Evolutionary conservation across 37 sponge, comb jelly and placozoan genomes (phyloP).

Genomic region (Trichoplax adhaerens): DNA sequence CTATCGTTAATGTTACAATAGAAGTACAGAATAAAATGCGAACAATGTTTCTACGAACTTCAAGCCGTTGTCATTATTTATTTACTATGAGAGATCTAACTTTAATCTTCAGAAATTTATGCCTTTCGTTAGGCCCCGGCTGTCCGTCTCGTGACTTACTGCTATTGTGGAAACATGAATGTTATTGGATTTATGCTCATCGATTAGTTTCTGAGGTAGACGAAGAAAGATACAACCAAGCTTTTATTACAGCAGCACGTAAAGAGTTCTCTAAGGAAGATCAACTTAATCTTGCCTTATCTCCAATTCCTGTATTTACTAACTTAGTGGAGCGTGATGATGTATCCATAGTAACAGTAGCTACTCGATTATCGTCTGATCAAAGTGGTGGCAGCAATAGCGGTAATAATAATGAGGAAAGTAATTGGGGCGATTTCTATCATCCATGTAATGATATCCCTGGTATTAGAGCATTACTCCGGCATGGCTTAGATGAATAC

Average conservation of each 20-base stretch:
- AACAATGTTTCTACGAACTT: conserved; percentile 19
- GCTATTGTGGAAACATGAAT: conserved; percentile 44
- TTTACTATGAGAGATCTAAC: conserved; percentile 23
- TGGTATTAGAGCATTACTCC: too few relatives aligned
- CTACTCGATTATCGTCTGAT: too few relatives aligned
- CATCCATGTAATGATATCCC: too few relatives aligned
- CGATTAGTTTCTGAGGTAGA: conserved; percentile 43
- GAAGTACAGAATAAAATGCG: conserved; percentile 20
- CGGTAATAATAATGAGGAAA: too few relatives aligned
- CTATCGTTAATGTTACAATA: conserved; percentile 2
- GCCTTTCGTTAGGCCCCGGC: background rate
- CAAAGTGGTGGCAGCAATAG: too few relatives aligned
- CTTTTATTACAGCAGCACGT: conserved; percentile 34
- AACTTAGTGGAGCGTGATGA: conserved; percentile 4
- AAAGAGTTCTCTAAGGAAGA: conserved; percentile 48
- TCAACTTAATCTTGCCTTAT: conserved; percentile 16
- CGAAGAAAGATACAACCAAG: conserved; percentile 58
- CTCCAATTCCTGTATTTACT: conserved; percentile 8
- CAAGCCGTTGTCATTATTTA: conserved; percentile 27
- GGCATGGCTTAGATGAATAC: background rate
- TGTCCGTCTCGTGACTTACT: conserved; percentile 26
- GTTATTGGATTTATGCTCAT: conserved; percentile 46
- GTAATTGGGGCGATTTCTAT: too few relatives aligned
- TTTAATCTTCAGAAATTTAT: conserved; percentile 21
- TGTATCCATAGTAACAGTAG: too few relatives aligned